phyloP scores from a whole-genome alignment of 2,113 vertebrate species.

The Chloropsis hardwickii region DNA sequence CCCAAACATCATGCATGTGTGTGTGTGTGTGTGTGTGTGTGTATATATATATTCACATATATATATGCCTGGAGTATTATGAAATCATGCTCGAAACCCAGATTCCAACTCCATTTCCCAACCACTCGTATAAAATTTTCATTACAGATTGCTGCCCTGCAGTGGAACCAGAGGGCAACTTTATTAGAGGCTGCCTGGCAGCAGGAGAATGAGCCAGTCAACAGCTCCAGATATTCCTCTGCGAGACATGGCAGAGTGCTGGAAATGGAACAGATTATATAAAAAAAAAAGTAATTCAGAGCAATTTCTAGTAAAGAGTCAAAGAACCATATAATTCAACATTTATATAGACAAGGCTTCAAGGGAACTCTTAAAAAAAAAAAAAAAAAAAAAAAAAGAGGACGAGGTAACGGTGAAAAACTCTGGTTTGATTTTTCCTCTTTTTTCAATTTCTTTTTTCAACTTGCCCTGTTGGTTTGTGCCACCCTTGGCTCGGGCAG shows the following conservation, averaged over 20 bases:
- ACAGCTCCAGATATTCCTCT: conserved; percentile 32
- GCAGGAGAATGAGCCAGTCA: neutral
- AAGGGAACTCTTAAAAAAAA: neutral
- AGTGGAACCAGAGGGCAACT: conserved; percentile 28
- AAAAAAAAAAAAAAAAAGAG: neutral
- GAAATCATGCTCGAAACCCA: neutral
- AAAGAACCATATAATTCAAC: conserved; percentile 51
- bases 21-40: no score
- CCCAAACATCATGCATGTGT: accelerated
- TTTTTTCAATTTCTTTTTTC: neutral
- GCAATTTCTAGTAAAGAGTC: conserved; percentile 34
- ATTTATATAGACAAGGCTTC: conserved; percentile 40
- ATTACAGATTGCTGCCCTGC: conserved; percentile 37
- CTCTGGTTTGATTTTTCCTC: neutral
- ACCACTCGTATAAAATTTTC: neutral
- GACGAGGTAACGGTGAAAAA: neutral
- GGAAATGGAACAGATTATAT: conserved; percentile 46
- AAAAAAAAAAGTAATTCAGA: conserved; percentile 30
- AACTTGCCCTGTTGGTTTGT: neutral
- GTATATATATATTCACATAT: no score
- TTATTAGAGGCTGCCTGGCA: conserved; percentile 36
- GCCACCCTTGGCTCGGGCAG: neutral
- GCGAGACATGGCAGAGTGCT: neutral
- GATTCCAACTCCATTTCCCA: neutral
- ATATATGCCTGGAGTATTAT: neutral